Conservation (phyloP, 2,797 vertebrate genomes). For the Notamacropus eugenii region DNA sequence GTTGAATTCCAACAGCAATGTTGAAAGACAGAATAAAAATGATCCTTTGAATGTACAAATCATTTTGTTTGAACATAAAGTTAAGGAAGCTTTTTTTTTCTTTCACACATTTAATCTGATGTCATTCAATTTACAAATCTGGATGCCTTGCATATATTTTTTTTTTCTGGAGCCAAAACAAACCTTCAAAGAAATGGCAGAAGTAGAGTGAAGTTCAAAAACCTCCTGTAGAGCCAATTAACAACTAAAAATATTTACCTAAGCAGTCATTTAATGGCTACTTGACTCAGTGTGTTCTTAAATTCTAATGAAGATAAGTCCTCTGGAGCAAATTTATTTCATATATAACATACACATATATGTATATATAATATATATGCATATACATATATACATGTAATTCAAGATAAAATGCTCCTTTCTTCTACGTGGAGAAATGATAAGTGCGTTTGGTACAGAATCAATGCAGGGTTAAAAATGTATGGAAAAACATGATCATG, state of each 20-base stretch:
- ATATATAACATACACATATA: slow-evolving; percentile 31
- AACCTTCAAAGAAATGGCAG: slow-evolving; percentile 28
- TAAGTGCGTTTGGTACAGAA: slow-evolving; percentile 9
- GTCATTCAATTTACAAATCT: slow-evolving; percentile 18
- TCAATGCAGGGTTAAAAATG: slow-evolving; percentile 27
- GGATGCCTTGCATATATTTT: background rate
- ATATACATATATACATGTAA: background rate
- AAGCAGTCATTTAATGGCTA: slow-evolving; percentile 26
- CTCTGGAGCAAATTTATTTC: slow-evolving; percentile 15
- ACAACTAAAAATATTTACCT: slow-evolving; percentile 37
- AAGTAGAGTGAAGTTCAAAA: slow-evolving; percentile 38
- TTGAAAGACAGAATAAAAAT: background rate
- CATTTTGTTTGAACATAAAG: background rate
- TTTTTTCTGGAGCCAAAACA: slow-evolving; percentile 46
- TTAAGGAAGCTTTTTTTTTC: background rate
- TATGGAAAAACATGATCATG: slow-evolving; percentile 26
- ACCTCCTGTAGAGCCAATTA: background rate
- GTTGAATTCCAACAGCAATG: background rate
- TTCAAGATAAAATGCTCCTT: background rate
- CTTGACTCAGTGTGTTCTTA: slow-evolving; percentile 9
- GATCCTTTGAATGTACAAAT: background rate
- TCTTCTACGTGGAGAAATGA: slow-evolving; percentile 30
- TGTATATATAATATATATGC: background rate
- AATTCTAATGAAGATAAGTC: slow-evolving; percentile 13
- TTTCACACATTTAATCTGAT: background rate